phyloP scores from a whole-genome alignment of 2,888 invertebrate genomes.

The Lasioglossum figueresi region DNA sequence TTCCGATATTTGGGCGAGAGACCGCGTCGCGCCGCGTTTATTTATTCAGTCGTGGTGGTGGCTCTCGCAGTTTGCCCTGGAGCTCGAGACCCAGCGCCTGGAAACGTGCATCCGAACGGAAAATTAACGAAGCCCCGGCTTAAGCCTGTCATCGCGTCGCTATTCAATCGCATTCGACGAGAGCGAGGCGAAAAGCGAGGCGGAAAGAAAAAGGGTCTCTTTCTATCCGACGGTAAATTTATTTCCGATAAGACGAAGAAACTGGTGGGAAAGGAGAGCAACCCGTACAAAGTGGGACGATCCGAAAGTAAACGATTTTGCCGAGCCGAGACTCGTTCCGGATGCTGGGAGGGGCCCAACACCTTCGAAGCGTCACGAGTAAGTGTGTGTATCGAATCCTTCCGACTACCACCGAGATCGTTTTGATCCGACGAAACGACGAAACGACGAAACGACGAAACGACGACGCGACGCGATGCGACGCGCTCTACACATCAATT shows the following conservation, averaged over 20 bases:
- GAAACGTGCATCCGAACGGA: not conserved
- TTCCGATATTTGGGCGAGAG: constrained; percentile 40
- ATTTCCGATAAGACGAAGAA: constrained; percentile 4
- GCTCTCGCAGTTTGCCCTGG: not conserved
- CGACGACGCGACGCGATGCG: not conserved
- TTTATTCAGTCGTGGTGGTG: constrained; percentile 54
- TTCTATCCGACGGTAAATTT: not conserved
- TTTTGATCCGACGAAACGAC: not conserved
- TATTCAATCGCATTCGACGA: not conserved
- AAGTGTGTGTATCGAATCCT: constrained; percentile 14
- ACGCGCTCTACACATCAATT: constrained; percentile 20
- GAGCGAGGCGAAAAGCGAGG: not conserved
- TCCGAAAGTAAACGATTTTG: constrained; percentile 4
- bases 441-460: not conserved
- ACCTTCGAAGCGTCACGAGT: not conserved
- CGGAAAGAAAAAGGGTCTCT: not conserved
- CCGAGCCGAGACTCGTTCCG: constrained; percentile 6
- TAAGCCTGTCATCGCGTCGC: constrained; percentile 3
- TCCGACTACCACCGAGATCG: constrained; percentile 2
- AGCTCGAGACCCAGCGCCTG: not conserved
- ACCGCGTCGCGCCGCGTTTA: constrained; percentile 30
- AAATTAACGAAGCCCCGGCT: constrained; percentile 46
- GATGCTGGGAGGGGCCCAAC: not conserved
- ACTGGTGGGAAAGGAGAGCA: constrained; percentile 3
- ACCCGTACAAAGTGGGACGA: constrained; percentile 10